Base-by-base conservation (phyloP, 64 coral and sea anemone genomes). In the Dendronephthya gigantea region DNA sequence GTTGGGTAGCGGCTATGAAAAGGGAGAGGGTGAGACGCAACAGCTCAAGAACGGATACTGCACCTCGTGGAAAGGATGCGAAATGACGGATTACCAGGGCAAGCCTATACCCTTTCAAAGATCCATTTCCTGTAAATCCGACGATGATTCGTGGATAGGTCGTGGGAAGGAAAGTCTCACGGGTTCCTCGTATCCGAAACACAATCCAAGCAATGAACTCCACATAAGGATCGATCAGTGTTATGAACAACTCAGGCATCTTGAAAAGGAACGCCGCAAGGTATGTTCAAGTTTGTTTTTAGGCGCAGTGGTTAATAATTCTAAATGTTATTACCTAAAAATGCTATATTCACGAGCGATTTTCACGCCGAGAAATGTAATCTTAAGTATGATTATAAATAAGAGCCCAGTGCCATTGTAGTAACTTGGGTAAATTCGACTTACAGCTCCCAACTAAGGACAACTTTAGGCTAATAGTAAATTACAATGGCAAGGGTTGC, bases 201-300 rank as follows among this genome's bases (percentile, higher is more conserved):
- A 87, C 69, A 90, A 90, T 49, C 84, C 93, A 22, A 91, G 87
- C 27, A 93, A 87, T 86, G 95, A 98, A 74, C 59, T 98, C 33
- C 90, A 98, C 39, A 69, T 85, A 9, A 86, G 87, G 83, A 81
- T 98, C 58, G 95, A 98, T 85, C 90, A 98, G 82, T 98, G 95
- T 65, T 98, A 91, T 85, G 95, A 98, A 83, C 95, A 93, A 55
- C 85, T 98, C 0, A 85, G 95, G 49, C 83, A 85, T 82, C 72
- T 98, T 36, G 95, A 98, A 65, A 93, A 92, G 48, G 95, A 98
- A 55, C 82, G 95, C 25, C 93, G 88, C 29, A 98, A 92, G 92
- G 95, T 98, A 45, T n/a, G n/a, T n/a, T n/a, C n/a, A n/a, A n/a
- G n/a, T n/a, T n/a, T n/a, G n/a, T n/a, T n/a, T n/a, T n/a, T n/a